Evolutionary conservation across 30 jellyfish, hydroid and myxozoan species (phyloP).

Genomic region (Cassiopea andromeda): DNA sequence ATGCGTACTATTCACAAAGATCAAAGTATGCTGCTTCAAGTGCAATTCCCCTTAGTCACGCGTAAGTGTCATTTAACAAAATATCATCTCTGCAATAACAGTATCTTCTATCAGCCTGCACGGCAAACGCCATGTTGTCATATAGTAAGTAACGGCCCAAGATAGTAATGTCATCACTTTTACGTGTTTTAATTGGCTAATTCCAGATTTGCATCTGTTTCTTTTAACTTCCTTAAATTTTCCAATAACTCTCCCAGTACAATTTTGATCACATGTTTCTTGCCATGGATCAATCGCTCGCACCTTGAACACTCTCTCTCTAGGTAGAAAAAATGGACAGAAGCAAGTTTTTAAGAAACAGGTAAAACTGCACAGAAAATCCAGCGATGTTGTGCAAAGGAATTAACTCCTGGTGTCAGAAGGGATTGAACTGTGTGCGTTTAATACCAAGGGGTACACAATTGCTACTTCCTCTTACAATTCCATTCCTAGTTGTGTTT

Average conservation of each 20-base stretch:
- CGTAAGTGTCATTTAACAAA: neutral
- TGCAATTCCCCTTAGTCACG: neutral
- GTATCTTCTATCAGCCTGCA: neutral
- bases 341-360: too few species aligned
- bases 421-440: too few species aligned
- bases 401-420: too few species aligned
- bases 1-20: conserved; percentile 1
- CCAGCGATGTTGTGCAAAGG: too few species aligned
- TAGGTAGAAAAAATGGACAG: too few species aligned
- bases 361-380: too few species aligned
- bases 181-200: conserved; percentile 4
- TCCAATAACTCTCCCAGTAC: neutral
- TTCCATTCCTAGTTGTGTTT: too few species aligned
- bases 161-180: neutral
- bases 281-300: neutral
- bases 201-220: neutral
- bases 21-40: neutral
- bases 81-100: neutral
- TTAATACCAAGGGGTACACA: too few species aligned
- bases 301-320: neutral
- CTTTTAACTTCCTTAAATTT: conserved; percentile 19
- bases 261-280: neutral
- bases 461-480: too few species aligned
- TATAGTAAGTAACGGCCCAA: conserved; percentile 15
- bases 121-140: conserved; percentile 30